phyloP scores from a whole-genome alignment of 2,888 invertebrate genomes.

The Drosophila testacea region DNA sequence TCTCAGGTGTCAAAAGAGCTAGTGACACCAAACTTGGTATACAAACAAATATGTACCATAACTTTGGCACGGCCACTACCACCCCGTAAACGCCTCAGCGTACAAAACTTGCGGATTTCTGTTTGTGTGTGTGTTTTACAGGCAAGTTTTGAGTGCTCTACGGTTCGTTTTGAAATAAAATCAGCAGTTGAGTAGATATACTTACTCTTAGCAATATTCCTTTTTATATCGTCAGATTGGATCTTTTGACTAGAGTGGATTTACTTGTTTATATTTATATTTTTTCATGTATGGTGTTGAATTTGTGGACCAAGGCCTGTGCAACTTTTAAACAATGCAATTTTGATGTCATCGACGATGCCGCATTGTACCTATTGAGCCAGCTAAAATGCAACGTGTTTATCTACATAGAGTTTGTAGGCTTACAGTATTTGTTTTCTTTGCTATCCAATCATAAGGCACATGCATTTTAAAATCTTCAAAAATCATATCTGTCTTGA shows the following conservation, averaged over 20 bases:
- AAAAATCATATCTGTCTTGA: too few relatives aligned
- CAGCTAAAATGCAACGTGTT: slow-evolving; percentile 46
- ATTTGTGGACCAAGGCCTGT: slow-evolving; percentile 59
- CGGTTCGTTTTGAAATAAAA: not conserved
- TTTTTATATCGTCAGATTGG: not conserved
- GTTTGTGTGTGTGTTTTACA: too few relatives aligned
- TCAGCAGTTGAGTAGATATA: not conserved
- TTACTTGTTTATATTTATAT: slow-evolving; percentile 39
- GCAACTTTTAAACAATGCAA: slow-evolving; percentile 31
- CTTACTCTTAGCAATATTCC: not conserved
- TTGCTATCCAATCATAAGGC: slow-evolving; percentile 16
- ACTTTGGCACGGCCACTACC: too few relatives aligned
- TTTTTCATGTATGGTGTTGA: slow-evolving; percentile 58
- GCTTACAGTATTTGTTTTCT: slow-evolving; percentile 28
- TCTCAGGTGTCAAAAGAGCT: too few relatives aligned
- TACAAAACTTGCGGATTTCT: too few relatives aligned
- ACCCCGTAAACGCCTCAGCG: too few relatives aligned
- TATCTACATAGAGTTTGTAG: slow-evolving; percentile 7
- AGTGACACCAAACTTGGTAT: too few relatives aligned
- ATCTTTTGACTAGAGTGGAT: slow-evolving; percentile 21
- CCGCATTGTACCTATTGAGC: slow-evolving; percentile 46
- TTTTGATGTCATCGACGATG: slow-evolving; percentile 51
- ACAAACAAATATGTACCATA: too few relatives aligned
- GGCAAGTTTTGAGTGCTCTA: too few relatives aligned
- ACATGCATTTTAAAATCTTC: slow-evolving; percentile 19